Percentiles rank a stretch among this genome's conserved stretches.
These are phyloP conservation scores for Cremastobaeus sp. DNA, from an alignment of 2,888 invertebrate genomes.

Conservation along the genomic window DNA sequence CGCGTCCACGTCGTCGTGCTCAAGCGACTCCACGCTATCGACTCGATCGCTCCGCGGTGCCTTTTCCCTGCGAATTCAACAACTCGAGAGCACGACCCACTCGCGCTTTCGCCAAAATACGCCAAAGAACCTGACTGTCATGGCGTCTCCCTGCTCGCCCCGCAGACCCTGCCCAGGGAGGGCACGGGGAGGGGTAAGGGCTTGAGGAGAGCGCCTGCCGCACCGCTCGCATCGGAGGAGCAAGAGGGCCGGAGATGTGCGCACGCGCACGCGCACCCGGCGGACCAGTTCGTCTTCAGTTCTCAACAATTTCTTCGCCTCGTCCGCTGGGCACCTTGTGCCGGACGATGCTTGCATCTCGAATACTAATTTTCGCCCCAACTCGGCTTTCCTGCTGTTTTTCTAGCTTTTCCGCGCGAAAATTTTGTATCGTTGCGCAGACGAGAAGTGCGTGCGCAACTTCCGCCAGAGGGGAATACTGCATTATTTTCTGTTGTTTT, in stretches of 20 bases:
- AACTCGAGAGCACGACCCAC: conserved; percentile 13
- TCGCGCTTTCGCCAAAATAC: conserved; percentile 58
- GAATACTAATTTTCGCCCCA: conserved; percentile 6
- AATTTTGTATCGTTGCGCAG: conserved; percentile 13
- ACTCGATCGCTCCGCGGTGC: too few species aligned
- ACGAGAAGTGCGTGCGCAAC: conserved; percentile 46
- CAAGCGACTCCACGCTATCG: conserved; percentile 14
- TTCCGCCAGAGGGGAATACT: conserved; percentile 12
- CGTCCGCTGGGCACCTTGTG: background rate
- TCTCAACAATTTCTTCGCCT: too few species aligned
- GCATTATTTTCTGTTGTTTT: too few species aligned
- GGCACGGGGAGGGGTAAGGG: background rate
- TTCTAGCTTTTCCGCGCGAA: conserved; percentile 24
- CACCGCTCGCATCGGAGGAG: background rate
- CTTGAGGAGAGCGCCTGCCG: background rate
- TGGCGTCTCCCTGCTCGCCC: conserved; percentile 59
- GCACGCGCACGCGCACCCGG: background rate
- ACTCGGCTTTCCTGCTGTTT: conserved; percentile 5
- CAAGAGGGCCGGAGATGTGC: background rate
- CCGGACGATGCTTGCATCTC: background rate
- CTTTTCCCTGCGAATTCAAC: conserved; percentile 1
- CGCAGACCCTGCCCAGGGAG: conserved; percentile 29
- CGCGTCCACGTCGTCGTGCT: conserved; percentile 14
- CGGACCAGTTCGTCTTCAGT: too few species aligned
- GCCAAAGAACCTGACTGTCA: conserved; percentile 57